A percentile compares a stretch with the other conserved stretches of the same genome.
phyloP scores from a whole-genome alignment of 1,140 invertebrate genomes.

The Schmidtea mediterranea region DNA sequence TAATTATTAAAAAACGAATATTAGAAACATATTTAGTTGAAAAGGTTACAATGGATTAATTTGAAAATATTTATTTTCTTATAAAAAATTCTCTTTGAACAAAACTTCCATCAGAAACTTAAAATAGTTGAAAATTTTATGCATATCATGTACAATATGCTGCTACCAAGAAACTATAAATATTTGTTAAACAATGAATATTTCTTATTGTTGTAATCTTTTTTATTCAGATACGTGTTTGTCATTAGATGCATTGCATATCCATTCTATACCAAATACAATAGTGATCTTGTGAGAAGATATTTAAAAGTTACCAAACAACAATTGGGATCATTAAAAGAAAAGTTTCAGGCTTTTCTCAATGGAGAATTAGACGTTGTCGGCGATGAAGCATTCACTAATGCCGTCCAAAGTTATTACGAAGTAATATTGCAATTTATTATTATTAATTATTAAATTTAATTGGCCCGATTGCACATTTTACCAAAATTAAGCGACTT shows the following conservation, averaged over 20 bases:
- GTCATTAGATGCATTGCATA: conserved; percentile 88
- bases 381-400: conserved; percentile 93
- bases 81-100: too few relatives aligned
- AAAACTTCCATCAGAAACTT: too few relatives aligned
- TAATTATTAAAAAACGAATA: too few relatives aligned
- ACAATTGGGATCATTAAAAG: conserved; percentile 73
- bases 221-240: conserved; percentile 55
- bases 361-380: conserved; percentile 63
- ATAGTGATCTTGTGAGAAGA: conserved; percentile 61
- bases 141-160: too few relatives aligned
- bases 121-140: too few relatives aligned
- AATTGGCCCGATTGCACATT: too few relatives aligned
- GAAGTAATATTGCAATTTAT: conserved; percentile 53
- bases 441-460: too few relatives aligned
- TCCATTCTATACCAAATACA: conserved; percentile 96
- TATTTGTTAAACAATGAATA: too few relatives aligned
- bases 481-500: too few relatives aligned
- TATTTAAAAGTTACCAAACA: conserved; percentile 63
- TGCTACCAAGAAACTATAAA: not conserved
- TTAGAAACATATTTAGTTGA: too few relatives aligned
- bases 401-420: conserved; percentile 82
- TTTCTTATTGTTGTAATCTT: not conserved
- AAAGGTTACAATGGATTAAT: too few relatives aligned
- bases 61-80: too few relatives aligned
- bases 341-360: conserved; percentile 55